Evolutionary conservation across 2,113 vertebrate genomes (phyloP).

Genomic region (Trichechus manatus): DNA sequence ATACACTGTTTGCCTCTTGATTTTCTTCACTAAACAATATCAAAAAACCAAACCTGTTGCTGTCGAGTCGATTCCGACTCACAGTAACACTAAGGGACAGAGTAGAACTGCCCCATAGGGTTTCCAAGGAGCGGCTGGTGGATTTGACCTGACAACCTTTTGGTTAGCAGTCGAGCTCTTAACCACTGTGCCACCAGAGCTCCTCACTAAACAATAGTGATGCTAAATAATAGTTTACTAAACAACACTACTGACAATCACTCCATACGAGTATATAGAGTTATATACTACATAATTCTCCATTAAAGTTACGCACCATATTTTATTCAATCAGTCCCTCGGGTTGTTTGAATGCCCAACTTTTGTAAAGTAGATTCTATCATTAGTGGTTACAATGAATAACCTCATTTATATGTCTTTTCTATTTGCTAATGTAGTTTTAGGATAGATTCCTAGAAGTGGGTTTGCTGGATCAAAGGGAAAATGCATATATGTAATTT

Average conservation of each 20-base stretch:
- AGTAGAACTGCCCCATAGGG: too few relatives aligned
- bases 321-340: not conserved
- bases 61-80: too few relatives aligned
- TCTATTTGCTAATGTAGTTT: conserved; percentile 29
- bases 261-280: not conserved
- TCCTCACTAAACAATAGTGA: too few relatives aligned
- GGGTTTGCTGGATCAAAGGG: not conserved
- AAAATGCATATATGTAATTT: not conserved
- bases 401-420: not conserved
- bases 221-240: too few relatives aligned
- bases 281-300: not conserved
- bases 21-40: not conserved
- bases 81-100: too few relatives aligned
- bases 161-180: too few relatives aligned
- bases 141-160: too few relatives aligned
- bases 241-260: not conserved
- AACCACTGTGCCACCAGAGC: too few relatives aligned
- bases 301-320: not conserved
- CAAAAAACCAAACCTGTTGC: not conserved
- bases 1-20: not conserved
- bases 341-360: not conserved
- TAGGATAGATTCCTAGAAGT: not conserved
- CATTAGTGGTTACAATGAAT: not conserved
- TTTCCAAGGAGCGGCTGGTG: too few relatives aligned
- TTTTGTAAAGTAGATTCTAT: not conserved